Base-by-base conservation (phyloP, 1,140 invertebrate genomes). In the Neuroterus valhalla region DNA sequence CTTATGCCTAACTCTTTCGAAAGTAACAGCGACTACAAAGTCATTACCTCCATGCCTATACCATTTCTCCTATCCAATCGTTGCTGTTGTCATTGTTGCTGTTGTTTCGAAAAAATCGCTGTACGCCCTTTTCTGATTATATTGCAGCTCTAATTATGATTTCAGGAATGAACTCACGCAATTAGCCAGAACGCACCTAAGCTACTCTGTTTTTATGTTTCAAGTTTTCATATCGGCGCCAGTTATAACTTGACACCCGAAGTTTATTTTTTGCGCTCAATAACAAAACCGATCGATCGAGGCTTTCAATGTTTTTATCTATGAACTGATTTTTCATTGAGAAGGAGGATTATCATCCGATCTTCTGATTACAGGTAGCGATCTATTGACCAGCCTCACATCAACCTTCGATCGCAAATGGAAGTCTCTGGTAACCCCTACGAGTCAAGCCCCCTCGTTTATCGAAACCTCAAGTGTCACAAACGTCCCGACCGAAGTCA, bases 331-430 rank as follows among this genome's bases (percentile, higher is more conserved):
- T 72, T 38, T 66, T 66, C 17, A 67, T n/a, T n/a, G n/a, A 72
- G 23, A 38, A 31, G 19, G 17, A 45, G n/a, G 3, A 71, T 66
- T 62, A 21, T 15, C 43, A 42, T 19, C 14, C 21, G 46, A 72
- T 70, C 66, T 76, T 84, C 84, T 76, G 78, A 79, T 90, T 90
- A n/a, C 82, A 93, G 94, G 93, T 82, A 91, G 92, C 77, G 94
- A 94, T 86, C 87, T 94, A 50, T 86, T 94, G 72, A 91, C 91
- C 46, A 94, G 93, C 66, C 91, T 96, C 62, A 96, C 94, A 14
- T 93, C 94, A 68, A 93, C 94, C 3, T 93, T 95, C 81, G 95
- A 96, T 83, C 92, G 93, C 74, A 96, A 95, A 88, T 90, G 95
- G 84, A 91, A 92, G 52, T 92, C 92, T 17, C 81, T 95, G 52